Percentiles rank a stretch among this genome's conserved stretches.
Conservation (phyloP, 2,113 vertebrate genomes). For the Vulpes vulpes region DNA sequence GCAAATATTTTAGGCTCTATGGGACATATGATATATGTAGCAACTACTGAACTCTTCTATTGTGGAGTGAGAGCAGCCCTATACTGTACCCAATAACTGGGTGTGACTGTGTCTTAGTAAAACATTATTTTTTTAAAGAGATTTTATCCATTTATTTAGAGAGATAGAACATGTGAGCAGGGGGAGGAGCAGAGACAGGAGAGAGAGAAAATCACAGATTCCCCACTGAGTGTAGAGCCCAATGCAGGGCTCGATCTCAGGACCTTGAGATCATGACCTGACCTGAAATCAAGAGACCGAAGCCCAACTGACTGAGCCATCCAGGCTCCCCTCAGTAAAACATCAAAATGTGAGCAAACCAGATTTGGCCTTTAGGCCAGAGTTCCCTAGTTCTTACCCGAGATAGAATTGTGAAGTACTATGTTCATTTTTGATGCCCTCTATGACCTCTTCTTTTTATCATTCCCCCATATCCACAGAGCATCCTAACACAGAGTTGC, state of each 20-base stretch:
- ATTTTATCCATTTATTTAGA: background rate
- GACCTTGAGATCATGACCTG: background rate
- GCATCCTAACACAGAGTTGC: background rate
- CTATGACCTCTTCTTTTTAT: background rate
- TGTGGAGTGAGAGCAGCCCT: background rate
- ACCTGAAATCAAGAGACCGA: background rate
- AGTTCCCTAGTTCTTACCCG: background rate
- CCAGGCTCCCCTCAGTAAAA: background rate
- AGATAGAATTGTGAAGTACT: background rate
- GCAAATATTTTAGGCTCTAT: background rate
- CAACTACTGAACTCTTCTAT: background rate
- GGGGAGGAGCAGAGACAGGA: background rate
- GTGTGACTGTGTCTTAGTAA: background rate
- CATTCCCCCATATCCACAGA: background rate
- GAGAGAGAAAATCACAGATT: background rate
- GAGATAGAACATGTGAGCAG: background rate
- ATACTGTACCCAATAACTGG: background rate
- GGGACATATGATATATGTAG: background rate
- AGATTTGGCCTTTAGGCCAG: background rate
- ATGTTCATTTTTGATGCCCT: background rate
- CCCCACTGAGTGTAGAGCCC: background rate
- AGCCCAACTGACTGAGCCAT: background rate
- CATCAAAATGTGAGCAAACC: background rate
- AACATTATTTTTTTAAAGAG: background rate
- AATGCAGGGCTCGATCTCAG: background rate